Conservation (phyloP, 1,140 invertebrate species). For the Sitodiplosis mosellana region DNA sequence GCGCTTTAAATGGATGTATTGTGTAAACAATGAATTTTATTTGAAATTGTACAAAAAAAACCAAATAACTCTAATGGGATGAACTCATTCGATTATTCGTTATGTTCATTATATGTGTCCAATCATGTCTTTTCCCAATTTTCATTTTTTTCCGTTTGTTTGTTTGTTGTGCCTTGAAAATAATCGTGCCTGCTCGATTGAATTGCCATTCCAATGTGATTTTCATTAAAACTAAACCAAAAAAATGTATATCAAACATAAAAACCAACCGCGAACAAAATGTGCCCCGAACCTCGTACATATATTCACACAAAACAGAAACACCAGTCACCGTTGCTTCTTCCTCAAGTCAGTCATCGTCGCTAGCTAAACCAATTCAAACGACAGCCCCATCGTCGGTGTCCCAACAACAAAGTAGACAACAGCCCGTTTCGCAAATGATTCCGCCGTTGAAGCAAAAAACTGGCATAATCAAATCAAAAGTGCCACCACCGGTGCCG, state of each 20-base stretch:
- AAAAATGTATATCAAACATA: too few species aligned
- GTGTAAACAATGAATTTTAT: not conserved
- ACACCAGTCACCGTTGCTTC: not conserved
- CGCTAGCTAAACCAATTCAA: not conserved
- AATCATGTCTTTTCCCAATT: not conserved
- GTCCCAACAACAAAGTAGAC: slow-evolving; percentile 12
- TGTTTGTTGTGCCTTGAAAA: not conserved
- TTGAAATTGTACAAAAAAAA: not conserved
- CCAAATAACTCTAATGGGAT: not conserved
- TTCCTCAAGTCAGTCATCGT: not conserved
- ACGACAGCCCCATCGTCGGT: not conserved
- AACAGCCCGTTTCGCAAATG: slow-evolving; percentile 23
- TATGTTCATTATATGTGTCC: not conserved
- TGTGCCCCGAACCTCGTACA: too few species aligned
- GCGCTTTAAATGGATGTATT: not conserved
- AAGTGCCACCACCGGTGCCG: slow-evolving; percentile 61
- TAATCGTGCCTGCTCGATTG: too few species aligned
- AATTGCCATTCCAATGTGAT: too few species aligned
- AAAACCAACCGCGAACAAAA: too few species aligned
- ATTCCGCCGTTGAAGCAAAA: slow-evolving; percentile 20
- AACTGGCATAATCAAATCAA: slow-evolving; percentile 30
- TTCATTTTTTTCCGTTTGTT: not conserved
- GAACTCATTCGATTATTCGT: not conserved
- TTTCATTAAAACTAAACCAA: too few species aligned
- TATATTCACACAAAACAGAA: not conserved